phyloP scores from a whole-genome alignment of 2,888 invertebrate species.

The Euzetes globulus region DNA sequence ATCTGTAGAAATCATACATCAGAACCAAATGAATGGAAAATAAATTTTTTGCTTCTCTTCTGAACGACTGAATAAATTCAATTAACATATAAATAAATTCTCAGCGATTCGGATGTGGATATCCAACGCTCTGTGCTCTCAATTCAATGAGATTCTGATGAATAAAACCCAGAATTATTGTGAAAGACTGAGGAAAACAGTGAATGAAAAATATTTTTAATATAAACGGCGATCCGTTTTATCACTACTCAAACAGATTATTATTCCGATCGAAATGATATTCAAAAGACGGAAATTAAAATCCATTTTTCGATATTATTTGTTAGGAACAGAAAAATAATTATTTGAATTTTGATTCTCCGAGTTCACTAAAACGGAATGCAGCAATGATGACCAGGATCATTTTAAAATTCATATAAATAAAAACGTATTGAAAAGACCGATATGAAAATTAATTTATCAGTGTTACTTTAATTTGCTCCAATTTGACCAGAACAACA shows the following conservation, averaged over 20 bases:
- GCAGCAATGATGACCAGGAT: too few species aligned
- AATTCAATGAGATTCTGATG: not conserved
- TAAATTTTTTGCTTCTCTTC: not conserved
- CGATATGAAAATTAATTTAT: too few species aligned
- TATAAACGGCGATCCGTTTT: not conserved
- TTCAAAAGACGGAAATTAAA: slow-evolving; percentile 4
- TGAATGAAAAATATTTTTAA: not conserved
- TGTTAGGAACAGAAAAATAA: not conserved
- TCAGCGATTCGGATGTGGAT: not conserved
- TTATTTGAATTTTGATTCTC: not conserved
- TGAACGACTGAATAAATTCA: slow-evolving; percentile 8
- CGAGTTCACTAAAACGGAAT: too few species aligned
- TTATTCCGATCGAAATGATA: not conserved
- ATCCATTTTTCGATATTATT: not conserved
- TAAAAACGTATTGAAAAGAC: too few species aligned
- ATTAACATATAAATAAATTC: slow-evolving; percentile 10
- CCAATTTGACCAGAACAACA: too few species aligned
- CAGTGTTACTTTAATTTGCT: too few species aligned
- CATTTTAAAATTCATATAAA: too few species aligned
- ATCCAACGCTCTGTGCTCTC: not conserved
- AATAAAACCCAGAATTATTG: not conserved
- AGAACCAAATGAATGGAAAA: not conserved
- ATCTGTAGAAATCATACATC: not conserved
- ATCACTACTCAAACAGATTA: not conserved
- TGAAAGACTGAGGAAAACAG: not conserved